Percentiles rank a stretch among this genome's conserved stretches.
These are phyloP conservation scores for Piprites chloris DNA, from an alignment of 2,113 vertebrate species.

Conservation along the genomic window DNA sequence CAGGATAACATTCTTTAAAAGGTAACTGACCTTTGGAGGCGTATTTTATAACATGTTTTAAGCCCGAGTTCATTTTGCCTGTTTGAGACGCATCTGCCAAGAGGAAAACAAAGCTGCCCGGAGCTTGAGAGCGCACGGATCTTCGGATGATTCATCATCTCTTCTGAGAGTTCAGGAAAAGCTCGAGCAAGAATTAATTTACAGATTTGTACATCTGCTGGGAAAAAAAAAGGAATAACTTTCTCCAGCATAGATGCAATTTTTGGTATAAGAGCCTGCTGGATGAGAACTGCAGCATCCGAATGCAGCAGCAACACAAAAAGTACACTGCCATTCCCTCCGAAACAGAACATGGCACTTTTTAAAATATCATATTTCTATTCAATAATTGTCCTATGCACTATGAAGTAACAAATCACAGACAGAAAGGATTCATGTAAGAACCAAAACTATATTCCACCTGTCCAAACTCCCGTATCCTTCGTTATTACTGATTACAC, in stretches of 20 bases:
- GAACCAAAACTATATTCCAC: constrained; percentile 68
- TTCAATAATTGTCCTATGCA: not conserved
- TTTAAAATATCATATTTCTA: not conserved
- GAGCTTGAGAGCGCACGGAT: not conserved
- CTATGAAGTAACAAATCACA: not conserved
- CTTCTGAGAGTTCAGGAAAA: not conserved
- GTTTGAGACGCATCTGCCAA: not conserved
- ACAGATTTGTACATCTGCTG: not conserved
- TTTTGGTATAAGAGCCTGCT: not conserved
- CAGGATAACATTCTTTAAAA: not conserved
- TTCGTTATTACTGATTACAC: constrained; percentile 85
- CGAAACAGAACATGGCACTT: not conserved
- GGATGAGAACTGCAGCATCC: not conserved
- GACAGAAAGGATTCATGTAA: not conserved
- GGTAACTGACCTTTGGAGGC: not conserved
- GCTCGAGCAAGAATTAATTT: not conserved
- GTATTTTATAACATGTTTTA: not conserved
- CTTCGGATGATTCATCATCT: not conserved
- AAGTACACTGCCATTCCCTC: not conserved
- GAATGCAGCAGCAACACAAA: not conserved
- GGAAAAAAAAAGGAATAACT: not conserved
- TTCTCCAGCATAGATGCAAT: not conserved
- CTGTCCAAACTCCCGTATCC: constrained; percentile 79
- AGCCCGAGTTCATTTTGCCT: not conserved
- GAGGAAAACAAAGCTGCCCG: constrained; percentile 8